phyloP scores from a whole-genome alignment of 2,113 vertebrate genomes.

The Tylochromis polylepis region DNA sequence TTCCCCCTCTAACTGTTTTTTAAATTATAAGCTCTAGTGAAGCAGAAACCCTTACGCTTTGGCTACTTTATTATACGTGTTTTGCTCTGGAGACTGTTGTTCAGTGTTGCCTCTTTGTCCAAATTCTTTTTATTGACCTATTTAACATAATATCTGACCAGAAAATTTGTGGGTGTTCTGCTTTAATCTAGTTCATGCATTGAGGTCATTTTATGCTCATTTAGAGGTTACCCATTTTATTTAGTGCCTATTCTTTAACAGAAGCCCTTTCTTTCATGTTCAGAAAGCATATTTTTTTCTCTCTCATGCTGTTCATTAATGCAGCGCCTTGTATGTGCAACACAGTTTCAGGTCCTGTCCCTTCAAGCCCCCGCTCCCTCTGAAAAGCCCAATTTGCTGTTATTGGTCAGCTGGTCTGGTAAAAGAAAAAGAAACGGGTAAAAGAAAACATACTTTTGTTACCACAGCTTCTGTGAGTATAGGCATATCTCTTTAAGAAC shows the following conservation, averaged over 20 bases:
- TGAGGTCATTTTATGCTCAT: neutral
- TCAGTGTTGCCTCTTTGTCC: neutral
- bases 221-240: neutral
- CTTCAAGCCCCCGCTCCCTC: neutral
- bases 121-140: neutral
- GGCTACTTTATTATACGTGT: neutral
- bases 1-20: neutral
- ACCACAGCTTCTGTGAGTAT: neutral
- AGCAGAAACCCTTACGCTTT: neutral
- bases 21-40: neutral
- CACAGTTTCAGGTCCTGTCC: neutral
- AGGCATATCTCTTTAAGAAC: neutral
- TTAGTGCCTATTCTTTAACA: neutral
- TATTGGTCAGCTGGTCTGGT: neutral
- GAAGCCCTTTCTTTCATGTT: neutral
- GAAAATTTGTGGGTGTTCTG: neutral
- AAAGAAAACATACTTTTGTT: neutral
- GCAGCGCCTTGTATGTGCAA: neutral
- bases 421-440: neutral
- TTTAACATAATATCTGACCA: neutral
- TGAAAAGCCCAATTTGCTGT: neutral
- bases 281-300: neutral
- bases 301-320: neutral
- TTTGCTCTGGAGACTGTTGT: neutral
- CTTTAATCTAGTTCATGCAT: neutral